Evolutionary conservation across 2,797 vertebrate species (phyloP).

Genomic region (Sparus aurata): DNA sequence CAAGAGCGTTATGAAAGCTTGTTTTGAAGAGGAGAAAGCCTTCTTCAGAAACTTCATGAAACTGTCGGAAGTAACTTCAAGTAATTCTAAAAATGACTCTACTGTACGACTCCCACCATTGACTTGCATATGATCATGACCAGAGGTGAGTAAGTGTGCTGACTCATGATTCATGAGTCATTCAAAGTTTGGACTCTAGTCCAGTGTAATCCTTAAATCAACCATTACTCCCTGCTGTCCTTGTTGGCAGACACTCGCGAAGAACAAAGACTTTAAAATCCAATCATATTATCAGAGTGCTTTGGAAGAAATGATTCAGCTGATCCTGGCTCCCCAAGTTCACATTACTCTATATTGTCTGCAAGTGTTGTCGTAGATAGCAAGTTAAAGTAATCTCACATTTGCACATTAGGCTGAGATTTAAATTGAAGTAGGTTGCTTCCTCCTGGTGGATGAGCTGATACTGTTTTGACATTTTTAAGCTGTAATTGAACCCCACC

Average conservation of each 20-base stretch:
- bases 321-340: neutral
- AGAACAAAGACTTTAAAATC: slow-evolving; percentile 1
- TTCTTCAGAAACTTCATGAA: neutral
- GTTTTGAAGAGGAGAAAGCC: slow-evolving; percentile 5
- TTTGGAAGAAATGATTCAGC: neutral
- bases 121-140: slow-evolving; percentile 3
- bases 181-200: slow-evolving; percentile 5
- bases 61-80: neutral
- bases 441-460: neutral
- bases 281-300: neutral
- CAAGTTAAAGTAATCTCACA: neutral
- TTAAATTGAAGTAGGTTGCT: neutral
- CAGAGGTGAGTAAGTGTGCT: neutral
- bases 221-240: neutral
- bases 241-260: neutral
- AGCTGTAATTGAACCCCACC: neutral
- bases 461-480: neutral
- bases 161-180: slow-evolving; percentile 1
- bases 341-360: neutral
- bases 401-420: neutral
- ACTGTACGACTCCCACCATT: neutral
- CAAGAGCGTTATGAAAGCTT: neutral
- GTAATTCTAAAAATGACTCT: neutral
- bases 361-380: neutral
- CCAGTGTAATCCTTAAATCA: neutral